Percentiles rank a stretch among this genome's conserved stretches.
Conservation (phyloP, 23 tunicate genomes). For the Ciona savignyi region DNA sequence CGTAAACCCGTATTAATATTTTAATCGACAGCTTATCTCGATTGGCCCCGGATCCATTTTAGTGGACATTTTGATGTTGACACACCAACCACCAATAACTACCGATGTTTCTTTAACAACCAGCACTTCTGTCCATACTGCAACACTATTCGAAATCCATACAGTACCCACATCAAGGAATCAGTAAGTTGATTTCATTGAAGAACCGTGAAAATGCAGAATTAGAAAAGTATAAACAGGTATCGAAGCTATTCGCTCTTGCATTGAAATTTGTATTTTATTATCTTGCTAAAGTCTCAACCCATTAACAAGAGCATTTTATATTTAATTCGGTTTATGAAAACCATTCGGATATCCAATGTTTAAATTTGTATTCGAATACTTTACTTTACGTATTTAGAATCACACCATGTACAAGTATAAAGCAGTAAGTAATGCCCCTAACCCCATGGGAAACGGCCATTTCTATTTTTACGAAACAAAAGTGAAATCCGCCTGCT, state of each 20-base stretch:
- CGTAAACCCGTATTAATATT: not conserved
- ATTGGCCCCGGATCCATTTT: slow-evolving; percentile 17
- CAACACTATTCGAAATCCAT: not conserved
- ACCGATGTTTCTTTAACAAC: slow-evolving; percentile 18
- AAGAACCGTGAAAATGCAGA: too few relatives aligned
- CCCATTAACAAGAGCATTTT: too few relatives aligned
- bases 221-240: too few relatives aligned
- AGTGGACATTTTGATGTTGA: slow-evolving; percentile 6
- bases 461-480: slow-evolving; percentile 15
- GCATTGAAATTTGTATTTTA: too few relatives aligned
- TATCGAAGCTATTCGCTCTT: too few relatives aligned
- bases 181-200: not conserved
- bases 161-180: not conserved
- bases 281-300: too few relatives aligned
- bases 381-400: too few relatives aligned
- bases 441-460: slow-evolving; percentile 18
- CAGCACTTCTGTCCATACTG: slow-evolving; percentile 16
- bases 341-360: too few relatives aligned
- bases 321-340: too few relatives aligned
- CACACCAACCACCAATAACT: slow-evolving; percentile 17
- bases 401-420: too few relatives aligned
- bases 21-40: slow-evolving; percentile 13
- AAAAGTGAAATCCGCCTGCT: slow-evolving; percentile 3
- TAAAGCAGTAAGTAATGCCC: too few relatives aligned
- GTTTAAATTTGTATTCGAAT: too few relatives aligned